Conservation (phyloP, 2,797 vertebrate genomes). For the Characodon lateralis region DNA sequence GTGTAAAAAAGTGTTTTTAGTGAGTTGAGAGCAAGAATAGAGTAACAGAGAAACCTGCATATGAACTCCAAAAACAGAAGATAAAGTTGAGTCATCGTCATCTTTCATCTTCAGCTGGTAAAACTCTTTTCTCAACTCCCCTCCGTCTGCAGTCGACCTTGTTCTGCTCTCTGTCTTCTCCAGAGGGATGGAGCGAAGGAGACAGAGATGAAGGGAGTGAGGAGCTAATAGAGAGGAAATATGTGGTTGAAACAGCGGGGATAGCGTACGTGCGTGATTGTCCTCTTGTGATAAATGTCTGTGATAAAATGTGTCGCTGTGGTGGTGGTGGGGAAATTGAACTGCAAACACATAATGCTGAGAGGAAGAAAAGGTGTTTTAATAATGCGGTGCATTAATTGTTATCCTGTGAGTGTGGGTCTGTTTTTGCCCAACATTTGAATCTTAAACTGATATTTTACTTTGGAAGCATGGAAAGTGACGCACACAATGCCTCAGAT, state of each 20-base stretch:
- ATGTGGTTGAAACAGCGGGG: constrained; percentile 67
- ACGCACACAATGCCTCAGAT: constrained; percentile 12
- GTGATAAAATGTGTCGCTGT: constrained; percentile 64
- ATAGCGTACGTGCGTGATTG: constrained; percentile 5
- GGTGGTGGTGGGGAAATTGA: constrained; percentile 23
- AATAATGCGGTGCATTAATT: constrained; percentile 43
- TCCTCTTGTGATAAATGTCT: constrained; percentile 59
- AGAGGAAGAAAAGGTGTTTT: constrained; percentile 38
- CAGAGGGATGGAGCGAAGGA: constrained; percentile 52
- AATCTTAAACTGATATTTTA: constrained; percentile 40
- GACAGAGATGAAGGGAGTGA: constrained; percentile 62
- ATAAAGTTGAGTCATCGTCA: constrained; percentile 26
- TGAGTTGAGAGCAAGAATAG: constrained; percentile 1
- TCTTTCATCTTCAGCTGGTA: constrained; percentile 28
- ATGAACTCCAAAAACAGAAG: constrained; percentile 23
- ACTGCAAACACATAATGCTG: constrained; percentile 23
- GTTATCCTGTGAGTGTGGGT: constrained; percentile 15
- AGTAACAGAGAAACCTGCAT: neutral
- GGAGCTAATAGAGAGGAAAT: constrained; percentile 64
- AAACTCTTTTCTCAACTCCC: constrained; percentile 31
- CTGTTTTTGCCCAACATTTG: constrained; percentile 6
- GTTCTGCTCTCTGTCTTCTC: constrained; percentile 56
- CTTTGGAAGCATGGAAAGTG: constrained; percentile 23
- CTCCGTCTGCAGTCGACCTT: constrained; percentile 51
- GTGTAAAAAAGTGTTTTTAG: neutral